Evolutionary conservation across 2,888 invertebrate genomes (phyloP).

Genomic region (Drymonia ruficornis): DNA sequence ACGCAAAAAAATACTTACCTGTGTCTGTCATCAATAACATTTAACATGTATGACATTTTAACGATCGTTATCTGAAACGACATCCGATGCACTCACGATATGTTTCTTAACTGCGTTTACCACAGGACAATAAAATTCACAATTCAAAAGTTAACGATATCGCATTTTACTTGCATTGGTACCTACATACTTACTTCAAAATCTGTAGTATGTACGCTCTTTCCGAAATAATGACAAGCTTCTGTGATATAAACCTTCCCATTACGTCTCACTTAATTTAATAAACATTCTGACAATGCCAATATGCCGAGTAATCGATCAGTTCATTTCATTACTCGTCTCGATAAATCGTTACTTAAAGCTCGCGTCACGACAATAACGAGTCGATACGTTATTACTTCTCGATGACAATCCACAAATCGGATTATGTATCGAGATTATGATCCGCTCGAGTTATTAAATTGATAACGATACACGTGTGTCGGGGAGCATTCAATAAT

Average conservation of each 20-base stretch:
- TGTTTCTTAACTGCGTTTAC: too few species aligned
- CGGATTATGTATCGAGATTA: constrained; percentile 44
- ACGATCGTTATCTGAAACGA: too few species aligned
- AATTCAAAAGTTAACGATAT: too few species aligned
- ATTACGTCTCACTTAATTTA: neutral
- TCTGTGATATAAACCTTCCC: neutral
- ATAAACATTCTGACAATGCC: neutral
- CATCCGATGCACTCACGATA: too few species aligned
- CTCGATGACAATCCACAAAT: constrained; percentile 45
- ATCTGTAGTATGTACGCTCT: too few species aligned
- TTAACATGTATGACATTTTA: neutral
- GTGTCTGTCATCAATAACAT: neutral
- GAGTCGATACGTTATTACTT: constrained; percentile 33
- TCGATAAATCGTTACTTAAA: constrained; percentile 13
- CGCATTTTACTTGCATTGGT: too few species aligned
- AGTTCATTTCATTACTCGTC: constrained; percentile 5
- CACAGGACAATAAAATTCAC: too few species aligned
- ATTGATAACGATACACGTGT: constrained; percentile 41
- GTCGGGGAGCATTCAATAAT: neutral
- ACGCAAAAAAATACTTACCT: neutral
- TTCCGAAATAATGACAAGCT: too few species aligned
- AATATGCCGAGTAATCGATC: neutral
- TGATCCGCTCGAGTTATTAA: constrained; percentile 42
- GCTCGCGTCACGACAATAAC: constrained; percentile 34
- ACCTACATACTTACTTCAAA: too few species aligned